A percentile compares a stretch with the other conserved stretches of the same genome.
These are phyloP conservation scores for Hemicordylus capensis DNA, from an alignment of 2,113 vertebrate species.

Conservation along the genomic window DNA sequence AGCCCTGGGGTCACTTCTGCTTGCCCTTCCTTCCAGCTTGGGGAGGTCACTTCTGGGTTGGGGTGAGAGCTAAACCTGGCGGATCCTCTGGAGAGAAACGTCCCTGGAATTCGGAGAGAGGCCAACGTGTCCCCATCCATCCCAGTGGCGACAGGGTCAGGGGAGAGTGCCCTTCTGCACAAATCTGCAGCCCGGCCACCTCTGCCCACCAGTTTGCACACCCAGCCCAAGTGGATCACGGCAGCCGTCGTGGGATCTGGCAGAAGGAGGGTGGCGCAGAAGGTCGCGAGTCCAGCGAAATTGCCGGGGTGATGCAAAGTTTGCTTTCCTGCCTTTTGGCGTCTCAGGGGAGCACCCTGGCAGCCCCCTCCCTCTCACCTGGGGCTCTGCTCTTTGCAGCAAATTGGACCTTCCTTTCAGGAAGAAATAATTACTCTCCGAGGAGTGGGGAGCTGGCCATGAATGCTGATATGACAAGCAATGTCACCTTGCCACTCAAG, in stretches of 20 bases:
- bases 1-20: too few species aligned
- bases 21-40: too few species aligned
- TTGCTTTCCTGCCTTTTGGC: constrained; percentile 3
- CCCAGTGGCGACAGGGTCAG: too few species aligned
- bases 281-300: not conserved
- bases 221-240: not conserved
- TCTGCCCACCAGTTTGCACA: not conserved
- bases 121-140: too few species aligned
- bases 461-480: constrained; percentile 89
- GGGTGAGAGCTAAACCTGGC: too few species aligned
- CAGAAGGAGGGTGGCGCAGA: constrained; percentile 6
- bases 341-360: constrained; percentile 67
- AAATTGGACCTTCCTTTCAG: constrained; percentile 89
- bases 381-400: constrained; percentile 84
- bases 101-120: too few species aligned
- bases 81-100: too few species aligned
- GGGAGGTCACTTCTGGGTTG: too few species aligned
- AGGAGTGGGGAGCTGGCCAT: constrained; percentile 80
- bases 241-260: not conserved
- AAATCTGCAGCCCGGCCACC: accelerated
- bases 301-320: not conserved
- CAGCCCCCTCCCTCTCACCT: constrained; percentile 62
- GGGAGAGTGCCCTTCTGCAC: not conserved
- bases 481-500: constrained; percentile 91
- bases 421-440: constrained; percentile 90